A percentile compares a stretch with the other conserved stretches of the same genome.
phyloP scores from a whole-genome alignment of 2,113 vertebrate species.

The Lophius piscatorius region DNA sequence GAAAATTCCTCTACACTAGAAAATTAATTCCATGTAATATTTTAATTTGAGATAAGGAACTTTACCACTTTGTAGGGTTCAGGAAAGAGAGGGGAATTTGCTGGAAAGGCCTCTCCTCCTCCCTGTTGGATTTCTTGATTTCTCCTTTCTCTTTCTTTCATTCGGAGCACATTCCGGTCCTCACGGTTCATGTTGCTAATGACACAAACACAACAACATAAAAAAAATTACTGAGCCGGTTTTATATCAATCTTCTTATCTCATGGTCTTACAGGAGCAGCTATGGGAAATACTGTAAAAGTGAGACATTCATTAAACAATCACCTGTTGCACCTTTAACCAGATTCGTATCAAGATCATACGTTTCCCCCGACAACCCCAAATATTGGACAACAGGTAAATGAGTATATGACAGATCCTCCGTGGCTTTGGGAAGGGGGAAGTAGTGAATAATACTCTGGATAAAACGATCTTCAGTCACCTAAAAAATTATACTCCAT shows the following conservation, averaged over 20 bases:
- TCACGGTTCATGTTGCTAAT: slow-evolving; percentile 99
- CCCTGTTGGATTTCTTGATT: slow-evolving; percentile 90
- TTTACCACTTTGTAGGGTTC: slow-evolving; percentile 99
- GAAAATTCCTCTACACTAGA: slow-evolving; percentile 27
- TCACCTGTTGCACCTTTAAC: neutral
- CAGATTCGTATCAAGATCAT: neutral
- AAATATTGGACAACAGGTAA: no score
- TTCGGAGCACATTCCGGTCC: slow-evolving; percentile 99
- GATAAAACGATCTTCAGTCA: no score
- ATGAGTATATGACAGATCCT: no score
- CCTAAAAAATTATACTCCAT: no score
- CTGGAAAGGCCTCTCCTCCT: slow-evolving; percentile 96
- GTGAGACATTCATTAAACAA: neutral
- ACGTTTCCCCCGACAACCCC: no score
- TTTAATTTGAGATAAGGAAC: slow-evolving; percentile 54
- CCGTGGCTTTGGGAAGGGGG: no score
- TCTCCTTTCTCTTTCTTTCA: slow-evolving; percentile 91
- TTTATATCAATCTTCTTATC: slow-evolving; percentile 15
- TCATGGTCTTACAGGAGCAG: neutral
- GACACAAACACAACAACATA: slow-evolving; percentile 75
- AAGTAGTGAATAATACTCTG: no score
- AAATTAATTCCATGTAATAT: slow-evolving; percentile 27
- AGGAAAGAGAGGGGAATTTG: slow-evolving; percentile 97
- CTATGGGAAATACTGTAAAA: slow-evolving; percentile 13
- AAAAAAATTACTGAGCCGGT: slow-evolving; percentile 19